These are phyloP conservation scores for Megalops atlanticus DNA, from an alignment of 2,113 vertebrate species.

Conservation along the genomic window DNA sequence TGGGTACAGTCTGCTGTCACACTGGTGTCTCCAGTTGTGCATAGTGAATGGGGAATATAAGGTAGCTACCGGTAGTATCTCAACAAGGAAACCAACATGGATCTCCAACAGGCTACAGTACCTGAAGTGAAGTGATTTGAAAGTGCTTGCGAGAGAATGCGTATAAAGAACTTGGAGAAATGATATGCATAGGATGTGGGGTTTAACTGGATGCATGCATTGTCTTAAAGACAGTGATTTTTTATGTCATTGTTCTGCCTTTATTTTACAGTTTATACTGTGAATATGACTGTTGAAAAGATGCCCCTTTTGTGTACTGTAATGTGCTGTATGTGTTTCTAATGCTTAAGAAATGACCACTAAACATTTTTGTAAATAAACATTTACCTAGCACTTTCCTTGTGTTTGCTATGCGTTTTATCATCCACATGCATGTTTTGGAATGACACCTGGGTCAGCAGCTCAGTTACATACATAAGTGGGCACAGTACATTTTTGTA, in stretches of 20 bases:
- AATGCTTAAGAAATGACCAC: conserved; percentile 41
- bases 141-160: background rate
- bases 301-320: conserved; percentile 10
- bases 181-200: background rate
- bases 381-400: conserved; percentile 5
- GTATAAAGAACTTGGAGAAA: background rate
- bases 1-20: background rate
- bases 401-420: background rate
- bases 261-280: conserved; percentile 34
- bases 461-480: background rate
- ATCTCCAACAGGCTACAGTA: background rate
- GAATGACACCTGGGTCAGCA: background rate
- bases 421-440: background rate
- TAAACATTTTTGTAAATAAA: conserved; percentile 51
- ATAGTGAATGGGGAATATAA: background rate
- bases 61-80: background rate
- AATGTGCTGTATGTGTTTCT: conserved; percentile 17
- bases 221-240: background rate
- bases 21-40: background rate
- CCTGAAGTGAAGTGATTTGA: too few relatives aligned
- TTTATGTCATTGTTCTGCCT: background rate
- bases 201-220: background rate
- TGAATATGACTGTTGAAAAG: conserved; percentile 35
- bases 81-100: background rate
- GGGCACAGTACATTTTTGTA: background rate